Evolutionary conservation across 2,797 vertebrate species (phyloP), one percentile per base, ranked within the genome.

Genomic region (Spinus pinus): DNA sequence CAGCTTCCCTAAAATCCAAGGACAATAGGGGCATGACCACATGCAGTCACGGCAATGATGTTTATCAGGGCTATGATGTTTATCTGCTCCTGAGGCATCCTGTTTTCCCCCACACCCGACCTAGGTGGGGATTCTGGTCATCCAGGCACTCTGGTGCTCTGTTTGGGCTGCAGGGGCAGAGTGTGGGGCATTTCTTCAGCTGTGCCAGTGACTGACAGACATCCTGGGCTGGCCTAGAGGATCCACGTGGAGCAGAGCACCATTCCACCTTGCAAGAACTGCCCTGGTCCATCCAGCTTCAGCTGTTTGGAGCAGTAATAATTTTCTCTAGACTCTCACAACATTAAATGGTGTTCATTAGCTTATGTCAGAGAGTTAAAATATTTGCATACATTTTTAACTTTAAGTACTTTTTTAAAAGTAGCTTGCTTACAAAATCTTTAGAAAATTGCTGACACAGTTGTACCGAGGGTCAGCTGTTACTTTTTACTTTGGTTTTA

Each of bases 11-110:
- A 31, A 74, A 50, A 37, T 44, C 27, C 44, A 44, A 44, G 37
- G 22, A 31, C 27, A 50, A 4, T 2, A 31, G 27, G 27, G 18
- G 12, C 5, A 15, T 12, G 27, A 50, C 4, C 9, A 50, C 5
- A 4, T 12, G 18, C 0, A 0, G 15, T 15, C 15, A 18, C 35
- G 56, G 33, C 56, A 35, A 25, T 57, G 33, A 35, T 25, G 4
- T 21, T 37, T 13, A 15, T 60, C 21, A n/a, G 41, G 20, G 11
- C 14, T 42, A 10, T 57, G 11, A 42, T 50, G 17, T n/a, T 58
- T 50, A 12, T 37, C n/a, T 56, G 30, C 25, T 66, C 12, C n/a
- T 16, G 39, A 41, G 39, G 39, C 39, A 15, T 41, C 15, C 14
- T 44, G 14, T 57, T 22, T 30, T 13, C 5, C 16, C 24, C 17